phyloP scores from a whole-genome alignment of 2,888 invertebrate species.

The Agapostemon virescens region DNA sequence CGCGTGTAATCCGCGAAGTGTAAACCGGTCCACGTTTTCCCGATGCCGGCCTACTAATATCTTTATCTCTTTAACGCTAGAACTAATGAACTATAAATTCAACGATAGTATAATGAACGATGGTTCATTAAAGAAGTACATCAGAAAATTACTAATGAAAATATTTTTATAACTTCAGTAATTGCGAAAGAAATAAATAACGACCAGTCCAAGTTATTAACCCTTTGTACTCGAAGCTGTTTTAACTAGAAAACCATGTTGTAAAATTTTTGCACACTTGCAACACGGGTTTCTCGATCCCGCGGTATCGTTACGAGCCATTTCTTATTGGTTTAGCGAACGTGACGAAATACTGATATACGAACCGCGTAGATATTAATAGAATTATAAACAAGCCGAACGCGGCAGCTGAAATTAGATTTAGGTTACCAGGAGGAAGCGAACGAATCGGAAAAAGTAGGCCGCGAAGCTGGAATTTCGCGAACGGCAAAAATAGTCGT shows the following conservation, averaged over 20 bases:
- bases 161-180: too few relatives aligned
- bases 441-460: slow-evolving; percentile 29
- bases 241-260: too few relatives aligned
- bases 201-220: too few relatives aligned
- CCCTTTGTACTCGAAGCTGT: too few relatives aligned
- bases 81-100: too few relatives aligned
- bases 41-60: slow-evolving; percentile 31
- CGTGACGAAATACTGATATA: slow-evolving; percentile 53
- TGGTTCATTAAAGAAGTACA: too few relatives aligned
- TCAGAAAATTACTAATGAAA: too few relatives aligned
- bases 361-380: slow-evolving; percentile 47
- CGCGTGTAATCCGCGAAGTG: slow-evolving; percentile 19
- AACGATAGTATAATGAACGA: too few relatives aligned
- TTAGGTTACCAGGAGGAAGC: slow-evolving; percentile 38
- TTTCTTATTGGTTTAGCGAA: slow-evolving; percentile 47
- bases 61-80: too few relatives aligned
- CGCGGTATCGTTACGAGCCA: slow-evolving; percentile 32
- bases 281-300: slow-evolving; percentile 7
- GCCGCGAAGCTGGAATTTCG: slow-evolving; percentile 10
- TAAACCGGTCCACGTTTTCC: slow-evolving; percentile 19
- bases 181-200: too few relatives aligned
- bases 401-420: slow-evolving; percentile 50
- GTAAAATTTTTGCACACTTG: background rate
- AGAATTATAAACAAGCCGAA: slow-evolving; percentile 54
- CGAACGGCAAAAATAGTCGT: slow-evolving; percentile 19